Evolutionary conservation across 2,113 vertebrate species (phyloP), one percentile per base, ranked within the genome.

Genomic region (Tretioscincus oriximinensis): DNA sequence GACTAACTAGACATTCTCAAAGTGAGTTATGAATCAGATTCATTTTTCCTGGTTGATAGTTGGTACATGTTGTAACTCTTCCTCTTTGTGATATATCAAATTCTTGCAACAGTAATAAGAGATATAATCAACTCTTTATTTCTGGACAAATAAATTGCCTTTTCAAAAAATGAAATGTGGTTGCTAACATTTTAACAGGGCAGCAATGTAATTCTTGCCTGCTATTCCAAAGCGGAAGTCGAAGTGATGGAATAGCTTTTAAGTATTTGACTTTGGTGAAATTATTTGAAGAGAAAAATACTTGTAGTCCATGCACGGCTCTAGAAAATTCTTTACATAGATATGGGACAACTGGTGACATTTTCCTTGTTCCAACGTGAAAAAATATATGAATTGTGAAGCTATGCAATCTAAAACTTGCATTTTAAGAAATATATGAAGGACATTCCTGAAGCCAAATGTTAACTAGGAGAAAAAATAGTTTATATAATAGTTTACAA

Each of bases 1-100:
- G 97, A 98, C 97, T 98, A 97, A 98, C 96, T 97, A 97, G 96
- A 98, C 95, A 94, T 96, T 97, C 94, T 93, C 88, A 94, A 91
- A 89, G 90, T 98, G 97, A 98, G 96, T 98, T 97, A 97, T 96
- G 96, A 96, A 95, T 94, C 92, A 94, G 90, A 85, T 92, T 93
- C 92, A 93, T 92, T 95, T 96, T 95, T 94, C 85, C 91, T 94
- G 87, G 88, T 91, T 92, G 93, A 92, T 94, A 92, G 90, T 94
- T 94, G 91, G 88, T 93, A 91, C 89, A 95, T 90, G 88, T 83
- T 93, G 84, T 93, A 94, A 94, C 85, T 93, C 92, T 94, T 94
- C 81, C 84, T 90, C 86, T 92, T 93, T 91, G 91, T 92, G 90
- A 93, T 94, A 90, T 91, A 93, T 93, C 90, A 95, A 92, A 92